Evolutionary conservation across 2,113 vertebrate genomes (phyloP).

Genomic region (Phrynosoma platyrhinos): DNA sequence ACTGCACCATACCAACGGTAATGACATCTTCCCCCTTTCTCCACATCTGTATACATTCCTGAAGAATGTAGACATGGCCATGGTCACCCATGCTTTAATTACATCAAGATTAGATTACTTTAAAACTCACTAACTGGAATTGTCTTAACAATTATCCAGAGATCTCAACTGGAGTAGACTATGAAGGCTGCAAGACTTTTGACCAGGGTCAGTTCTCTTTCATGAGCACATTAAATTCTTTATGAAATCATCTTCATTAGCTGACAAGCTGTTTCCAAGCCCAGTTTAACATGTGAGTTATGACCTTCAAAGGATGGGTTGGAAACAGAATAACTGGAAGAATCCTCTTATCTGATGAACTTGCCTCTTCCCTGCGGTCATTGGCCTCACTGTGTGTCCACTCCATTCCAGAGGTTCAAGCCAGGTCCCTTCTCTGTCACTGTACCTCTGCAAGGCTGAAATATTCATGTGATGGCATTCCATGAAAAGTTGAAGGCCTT

Average conservation of each 20-base stretch:
- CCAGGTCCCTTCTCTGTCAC: background rate
- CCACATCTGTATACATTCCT: no score
- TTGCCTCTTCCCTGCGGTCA: background rate
- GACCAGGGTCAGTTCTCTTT: no score
- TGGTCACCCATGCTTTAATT: no score
- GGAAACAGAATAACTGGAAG: no score
- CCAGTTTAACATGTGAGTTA: background rate
- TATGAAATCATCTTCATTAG: no score
- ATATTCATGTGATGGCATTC: background rate
- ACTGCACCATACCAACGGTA: no score
- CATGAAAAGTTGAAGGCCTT: background rate
- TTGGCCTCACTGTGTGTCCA: background rate
- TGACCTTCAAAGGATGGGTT: background rate
- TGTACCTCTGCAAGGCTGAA: background rate
- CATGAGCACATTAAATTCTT: no score
- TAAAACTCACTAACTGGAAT: no score
- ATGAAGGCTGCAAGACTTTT: no score
- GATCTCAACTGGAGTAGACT: background rate
- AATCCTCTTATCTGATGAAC: background rate
- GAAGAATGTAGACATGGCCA: no score
- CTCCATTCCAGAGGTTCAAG: background rate
- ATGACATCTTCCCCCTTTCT: no score
- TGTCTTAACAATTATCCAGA: background rate
- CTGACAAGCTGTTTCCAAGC: background rate
- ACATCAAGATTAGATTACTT: no score